Evolutionary conservation across 1,140 invertebrate genomes (phyloP), one percentile per base, ranked within the genome.

Genomic region (Camponotus vicinus): DNA sequence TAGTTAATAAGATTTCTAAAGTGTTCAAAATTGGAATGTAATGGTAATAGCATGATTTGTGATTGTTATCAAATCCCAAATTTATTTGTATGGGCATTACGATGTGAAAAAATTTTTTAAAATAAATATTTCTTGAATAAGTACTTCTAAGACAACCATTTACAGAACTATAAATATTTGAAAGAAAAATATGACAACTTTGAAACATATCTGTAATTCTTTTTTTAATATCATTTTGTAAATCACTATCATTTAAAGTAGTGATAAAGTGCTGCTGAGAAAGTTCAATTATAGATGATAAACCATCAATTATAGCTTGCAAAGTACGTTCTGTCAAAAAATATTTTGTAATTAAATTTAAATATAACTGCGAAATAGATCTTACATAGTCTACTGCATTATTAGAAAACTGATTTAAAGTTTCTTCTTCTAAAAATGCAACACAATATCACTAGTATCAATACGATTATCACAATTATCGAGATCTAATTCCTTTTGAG

Each of bases 1-100:
- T 57, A 4, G 1, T 5, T 40, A 73, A 73, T 73, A 73, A 73
- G 0, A 57, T 5, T 57, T 40, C 5, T 57, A 57, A 4, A 55
- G 70, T 73, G n/a, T 73, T 8, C 70, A 55, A 57, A 57, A 73
- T 73, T 57, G 52, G 49, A 40, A 73, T 21, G 3, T 73, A 73
- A 73, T 73, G 70, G 40, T 57, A 73, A 21, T n/a, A 73, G 7
- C 70, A 55, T 57, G 57, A 2, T 11, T 57, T 57, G 5, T 57
- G 49, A n/a, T 73, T 55, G 4, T 57, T 73, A 57, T 21, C 49
- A n/a, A 37, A 57, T 40, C 70, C 34, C 57, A 73, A 57, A 37
- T 73, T 73, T 11, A 73, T 55, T 57, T 57, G 32, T 57, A 57
- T 5, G n/a, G 32, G 49, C 52, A 40, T 73, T 3, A 73, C 9